phyloP scores from a whole-genome alignment of 2,113 vertebrate genomes.

The Agelaius phoeniceus region DNA sequence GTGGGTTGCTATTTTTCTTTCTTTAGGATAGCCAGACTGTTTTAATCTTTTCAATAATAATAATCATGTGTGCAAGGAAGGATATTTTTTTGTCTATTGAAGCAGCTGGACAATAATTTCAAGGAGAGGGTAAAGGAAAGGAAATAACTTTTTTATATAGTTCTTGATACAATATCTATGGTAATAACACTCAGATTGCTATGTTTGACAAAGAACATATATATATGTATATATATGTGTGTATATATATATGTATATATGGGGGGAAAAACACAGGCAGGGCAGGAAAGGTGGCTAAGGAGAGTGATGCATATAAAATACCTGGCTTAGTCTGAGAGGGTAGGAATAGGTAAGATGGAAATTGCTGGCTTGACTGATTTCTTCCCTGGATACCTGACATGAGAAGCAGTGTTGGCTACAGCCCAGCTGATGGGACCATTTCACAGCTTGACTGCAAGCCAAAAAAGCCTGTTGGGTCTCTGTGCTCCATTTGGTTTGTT shows the following conservation, averaged over 20 bases:
- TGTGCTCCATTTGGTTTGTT: not conserved
- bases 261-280: not conserved
- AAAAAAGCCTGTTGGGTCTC: not conserved
- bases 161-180: not conserved
- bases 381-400: not conserved
- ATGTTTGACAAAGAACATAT: not conserved
- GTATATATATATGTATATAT: not conserved
- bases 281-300: not conserved
- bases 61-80: slow-evolving; percentile 43
- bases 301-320: not conserved
- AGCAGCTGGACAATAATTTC: slow-evolving; percentile 44
- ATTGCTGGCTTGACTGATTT: not conserved
- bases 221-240: not conserved
- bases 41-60: slow-evolving; percentile 32
- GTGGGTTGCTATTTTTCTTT: not conserved
- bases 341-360: not conserved
- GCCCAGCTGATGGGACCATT: not conserved
- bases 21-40: not conserved
- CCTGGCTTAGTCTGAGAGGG: not conserved
- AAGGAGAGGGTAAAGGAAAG: not conserved
- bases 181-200: not conserved
- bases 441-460: not conserved
- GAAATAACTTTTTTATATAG: slow-evolving; percentile 11
- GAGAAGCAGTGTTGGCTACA: not conserved
- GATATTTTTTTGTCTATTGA: slow-evolving; percentile 46